Conservation (phyloP, 2,888 invertebrate genomes). For the Altica lythri region DNA sequence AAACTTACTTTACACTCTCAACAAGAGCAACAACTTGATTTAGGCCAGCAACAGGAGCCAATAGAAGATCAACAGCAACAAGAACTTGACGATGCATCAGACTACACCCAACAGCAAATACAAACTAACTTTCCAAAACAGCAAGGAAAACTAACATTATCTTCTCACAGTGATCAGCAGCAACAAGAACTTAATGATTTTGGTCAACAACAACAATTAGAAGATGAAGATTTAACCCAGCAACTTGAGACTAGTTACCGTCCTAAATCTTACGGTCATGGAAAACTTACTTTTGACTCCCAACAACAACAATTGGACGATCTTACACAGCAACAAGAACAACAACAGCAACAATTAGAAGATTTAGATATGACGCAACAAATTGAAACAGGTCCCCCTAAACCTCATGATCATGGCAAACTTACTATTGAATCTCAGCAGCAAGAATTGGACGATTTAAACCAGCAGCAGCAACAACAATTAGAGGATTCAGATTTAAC, state of each 20-base stretch:
- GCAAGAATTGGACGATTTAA: slow-evolving; percentile 13
- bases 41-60: slow-evolving; percentile 20
- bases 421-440: not conserved
- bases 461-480: not conserved
- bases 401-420: slow-evolving; percentile 6
- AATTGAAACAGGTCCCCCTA: slow-evolving; percentile 22
- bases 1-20: not conserved
- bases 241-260: slow-evolving; percentile 24
- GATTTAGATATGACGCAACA: slow-evolving; percentile 35
- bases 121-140: slow-evolving; percentile 16
- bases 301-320: slow-evolving; percentile 23
- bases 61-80: slow-evolving; percentile 13
- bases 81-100: slow-evolving; percentile 19
- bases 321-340: slow-evolving; percentile 20
- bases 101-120: slow-evolving; percentile 36
- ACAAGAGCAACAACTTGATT: slow-evolving; percentile 22
- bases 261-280: slow-evolving; percentile 3
- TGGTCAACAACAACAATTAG: slow-evolving; percentile 13
- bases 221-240: slow-evolving; percentile 38
- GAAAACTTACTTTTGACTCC: slow-evolving; percentile 27
- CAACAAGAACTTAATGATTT: slow-evolving; percentile 26
- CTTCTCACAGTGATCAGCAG: slow-evolving; percentile 5
- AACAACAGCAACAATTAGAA: not conserved
- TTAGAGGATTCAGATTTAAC: slow-evolving; percentile 28
- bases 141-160: slow-evolving; percentile 5